Conservation (phyloP, 2,113 vertebrate genomes). For the Rafetus swinhoei region DNA sequence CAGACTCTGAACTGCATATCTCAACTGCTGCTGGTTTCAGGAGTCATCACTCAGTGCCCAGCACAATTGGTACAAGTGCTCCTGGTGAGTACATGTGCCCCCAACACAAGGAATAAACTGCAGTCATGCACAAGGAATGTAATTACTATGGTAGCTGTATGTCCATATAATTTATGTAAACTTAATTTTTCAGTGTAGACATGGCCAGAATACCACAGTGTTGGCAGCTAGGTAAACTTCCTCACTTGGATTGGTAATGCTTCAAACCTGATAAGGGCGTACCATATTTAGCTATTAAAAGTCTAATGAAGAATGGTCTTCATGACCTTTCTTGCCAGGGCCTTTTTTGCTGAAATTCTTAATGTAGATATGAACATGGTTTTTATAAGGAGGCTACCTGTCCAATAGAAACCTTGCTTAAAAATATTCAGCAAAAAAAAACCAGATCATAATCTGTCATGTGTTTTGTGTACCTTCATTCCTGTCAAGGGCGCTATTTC, state of each 20-base stretch:
- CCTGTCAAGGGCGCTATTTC: too few relatives aligned
- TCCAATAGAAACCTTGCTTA: neutral
- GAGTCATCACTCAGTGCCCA: neutral
- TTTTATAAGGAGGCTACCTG: neutral
- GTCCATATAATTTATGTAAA: neutral
- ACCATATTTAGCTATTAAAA: neutral
- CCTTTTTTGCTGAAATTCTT: neutral
- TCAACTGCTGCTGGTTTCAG: neutral
- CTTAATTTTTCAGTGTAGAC: neutral
- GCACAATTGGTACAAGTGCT: neutral
- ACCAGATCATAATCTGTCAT: neutral
- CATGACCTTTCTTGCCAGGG: neutral
- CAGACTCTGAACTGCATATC: neutral
- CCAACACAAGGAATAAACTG: neutral
- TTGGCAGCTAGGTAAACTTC: neutral
- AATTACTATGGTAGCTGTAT: neutral
- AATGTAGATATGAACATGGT: neutral
- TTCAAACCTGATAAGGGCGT: neutral
- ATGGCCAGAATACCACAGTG: neutral
- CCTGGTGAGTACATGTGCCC: neutral
- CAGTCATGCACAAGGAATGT: neutral
- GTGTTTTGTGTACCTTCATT: neutral
- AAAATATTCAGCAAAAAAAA: neutral
- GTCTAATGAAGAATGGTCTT: neutral
- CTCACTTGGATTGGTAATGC: neutral